Base-by-base conservation (phyloP, 2,888 invertebrate species). In the Linnaemya tessellans region DNA sequence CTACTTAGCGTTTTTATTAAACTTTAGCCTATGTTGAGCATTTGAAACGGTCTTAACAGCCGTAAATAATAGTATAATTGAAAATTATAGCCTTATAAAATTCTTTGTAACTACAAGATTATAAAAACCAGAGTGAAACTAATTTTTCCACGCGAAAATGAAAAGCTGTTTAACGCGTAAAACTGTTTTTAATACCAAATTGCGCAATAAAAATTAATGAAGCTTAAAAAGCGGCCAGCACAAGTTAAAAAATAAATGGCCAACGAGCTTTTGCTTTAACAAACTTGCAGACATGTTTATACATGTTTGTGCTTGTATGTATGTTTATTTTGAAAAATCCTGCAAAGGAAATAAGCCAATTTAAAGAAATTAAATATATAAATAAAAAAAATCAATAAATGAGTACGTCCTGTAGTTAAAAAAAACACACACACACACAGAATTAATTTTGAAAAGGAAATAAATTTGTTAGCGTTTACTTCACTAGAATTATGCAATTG, bases 171-270 rank as follows among this genome's bases (percentile, higher is more conserved):
- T 58, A 38, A 9, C 38, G 38, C 30, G 2, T 10, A 25, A 56
- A 41, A 49, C 38, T 38, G n/a, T 41, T n/a, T 43, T 30, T 18
- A 18, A 58, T 64, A 13, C 25, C 43, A 68, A 67, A 67, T 58
- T 65, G 56, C n/a, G 65, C 15, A 77, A 77, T 67, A 77, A 67
- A 77, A 77, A 58, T 77, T 77, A 77, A 67, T 30, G 30, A 30
- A 30, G 30, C 30, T 5, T 30, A 30, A 30, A 30, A 30, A 2
- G 64, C 18, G 58, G 68, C 58, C 68, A 68, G 8, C 35, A 20
- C 4, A 62, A 73, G 22, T 25, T 30, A 30, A 30, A 2, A 30
- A 3, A 30, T 5, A 30, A 30, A 30, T n/a, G n/a, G n/a, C n/a
- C n/a, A n/a, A n/a, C n/a, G n/a, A 30, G 30, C 30, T 30, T 30